Evolutionary conservation across 64 coral and sea anemone species (phyloP), one percentile per base, ranked within the genome.

Genomic region (Cladopsammia gracilis): DNA sequence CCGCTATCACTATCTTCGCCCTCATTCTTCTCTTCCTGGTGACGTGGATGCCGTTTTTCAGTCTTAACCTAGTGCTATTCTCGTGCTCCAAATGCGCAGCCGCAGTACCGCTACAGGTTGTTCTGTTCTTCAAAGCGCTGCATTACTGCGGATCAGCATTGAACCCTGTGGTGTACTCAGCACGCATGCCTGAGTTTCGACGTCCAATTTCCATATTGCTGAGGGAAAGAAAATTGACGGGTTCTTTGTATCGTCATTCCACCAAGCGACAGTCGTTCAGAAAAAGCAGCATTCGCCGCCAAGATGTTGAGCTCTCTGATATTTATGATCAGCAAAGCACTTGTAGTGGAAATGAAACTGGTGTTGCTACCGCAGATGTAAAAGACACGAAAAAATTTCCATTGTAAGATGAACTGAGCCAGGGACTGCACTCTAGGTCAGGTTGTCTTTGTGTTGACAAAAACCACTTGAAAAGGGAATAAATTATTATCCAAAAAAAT

Each of bases 1-100:
- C 92, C 8, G 95, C 95, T 13, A 15, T 93, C 5, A 96, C 95
- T 4, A 89, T 92, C 7, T 90, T 96, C 47, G 73, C 91, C 6
- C 62, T 96, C 22, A 93, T 96, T 49, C 79, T 96, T 46, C 78
- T 96, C 48, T 96, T 96, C 70, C 81, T 96, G 14, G 25, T 93
- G 70, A 96, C 95, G 78, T 96, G 95, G 95, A 70, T 96, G 58
- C 95, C 95, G n/a, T 96, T 96, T 73, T 96, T 96, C 79, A 96
- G 95, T 26, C 87, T 96, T 16, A 96, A 96, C 19, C 71, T 96
- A n/a, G 79, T 96, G 5, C 58, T 96, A 15, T 96, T 93, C 62
- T 58, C 92, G 10, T 96, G 95, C 49, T 15, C 73, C 2, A 86
- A 64, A 22, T 96, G 95, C 23, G 51, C 62, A 45, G 47, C 47